Conservation (phyloP, 2,113 vertebrate genomes). For the Scophthalmus maximus region DNA sequence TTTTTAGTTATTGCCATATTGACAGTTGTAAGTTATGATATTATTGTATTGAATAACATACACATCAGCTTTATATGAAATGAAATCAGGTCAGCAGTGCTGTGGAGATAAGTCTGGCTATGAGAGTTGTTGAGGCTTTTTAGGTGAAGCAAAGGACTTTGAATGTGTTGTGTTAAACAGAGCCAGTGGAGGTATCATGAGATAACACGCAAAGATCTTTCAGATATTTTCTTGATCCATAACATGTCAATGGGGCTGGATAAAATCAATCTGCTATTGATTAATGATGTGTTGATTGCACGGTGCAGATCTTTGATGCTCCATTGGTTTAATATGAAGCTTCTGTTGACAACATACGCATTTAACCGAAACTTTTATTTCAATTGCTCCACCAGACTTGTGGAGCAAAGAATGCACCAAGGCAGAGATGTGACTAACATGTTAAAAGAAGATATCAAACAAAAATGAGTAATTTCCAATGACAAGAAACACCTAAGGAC, state of each 20-base stretch:
- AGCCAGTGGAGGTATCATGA: neutral
- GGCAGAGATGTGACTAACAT: slow-evolving; percentile 18
- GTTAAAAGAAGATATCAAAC: slow-evolving; percentile 18
- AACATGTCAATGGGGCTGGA: neutral
- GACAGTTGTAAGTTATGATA: too few species aligned
- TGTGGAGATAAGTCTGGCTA: neutral
- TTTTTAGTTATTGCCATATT: too few species aligned
- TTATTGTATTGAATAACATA: too few species aligned
- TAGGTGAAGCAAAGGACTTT: neutral
- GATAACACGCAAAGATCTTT: neutral
- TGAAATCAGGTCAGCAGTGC: neutral
- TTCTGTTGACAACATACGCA: neutral
- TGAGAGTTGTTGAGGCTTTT: neutral
- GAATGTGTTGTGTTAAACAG: neutral
- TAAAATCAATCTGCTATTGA: neutral
- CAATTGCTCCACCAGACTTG: neutral
- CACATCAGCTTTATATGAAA: too few species aligned
- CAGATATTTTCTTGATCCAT: neutral
- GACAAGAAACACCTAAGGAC: slow-evolving; percentile 36
- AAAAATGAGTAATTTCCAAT: slow-evolving; percentile 11
- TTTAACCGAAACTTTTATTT: neutral
- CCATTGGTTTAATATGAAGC: neutral
- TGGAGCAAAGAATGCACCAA: neutral
- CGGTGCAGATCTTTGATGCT: neutral
- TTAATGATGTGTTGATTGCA: neutral